These are phyloP conservation scores for Neodontobutis hainanensis DNA, from an alignment of 2,113 vertebrate species.

Conservation along the genomic window DNA sequence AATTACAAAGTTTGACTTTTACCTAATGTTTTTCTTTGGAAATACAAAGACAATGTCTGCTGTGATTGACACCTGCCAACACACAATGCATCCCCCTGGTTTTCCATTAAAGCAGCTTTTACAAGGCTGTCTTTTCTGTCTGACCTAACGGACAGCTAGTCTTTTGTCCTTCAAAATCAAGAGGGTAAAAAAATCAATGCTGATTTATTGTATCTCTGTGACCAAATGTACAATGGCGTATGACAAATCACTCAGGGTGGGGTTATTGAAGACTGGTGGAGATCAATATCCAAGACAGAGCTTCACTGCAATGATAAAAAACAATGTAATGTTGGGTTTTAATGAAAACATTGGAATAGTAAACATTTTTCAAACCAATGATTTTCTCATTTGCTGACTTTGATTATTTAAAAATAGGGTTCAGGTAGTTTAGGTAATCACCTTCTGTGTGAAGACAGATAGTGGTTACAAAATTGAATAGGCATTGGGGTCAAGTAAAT, in stretches of 20 bases:
- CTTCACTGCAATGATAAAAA: not conserved
- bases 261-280: conserved; percentile 24
- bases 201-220: conserved; percentile 57
- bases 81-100: conserved; percentile 26
- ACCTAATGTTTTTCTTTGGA: conserved; percentile 25
- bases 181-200: conserved; percentile 57
- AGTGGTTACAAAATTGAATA: conserved; percentile 38
- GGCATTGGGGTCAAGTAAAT: conserved; percentile 21
- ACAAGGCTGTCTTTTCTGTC: conserved; percentile 2
- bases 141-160: conserved; percentile 29
- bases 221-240: conserved; percentile 41
- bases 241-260: conserved; percentile 9
- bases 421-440: conserved; percentile 48
- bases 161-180: conserved; percentile 66
- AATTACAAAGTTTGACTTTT: conserved; percentile 57
- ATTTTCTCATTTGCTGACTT: conserved; percentile 33
- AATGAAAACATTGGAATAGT: not conserved
- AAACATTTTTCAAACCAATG: not conserved
- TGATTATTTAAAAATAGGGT: conserved; percentile 27
- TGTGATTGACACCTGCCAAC: conserved; percentile 56
- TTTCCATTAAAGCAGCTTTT: conserved; percentile 36
- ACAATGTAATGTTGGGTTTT: not conserved
- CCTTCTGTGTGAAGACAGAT: conserved; percentile 46
- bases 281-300: conserved; percentile 57
- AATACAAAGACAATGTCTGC: conserved; percentile 26